phyloP scores from a whole-genome alignment of 2,113 vertebrate genomes.

The Maylandia zebra region DNA sequence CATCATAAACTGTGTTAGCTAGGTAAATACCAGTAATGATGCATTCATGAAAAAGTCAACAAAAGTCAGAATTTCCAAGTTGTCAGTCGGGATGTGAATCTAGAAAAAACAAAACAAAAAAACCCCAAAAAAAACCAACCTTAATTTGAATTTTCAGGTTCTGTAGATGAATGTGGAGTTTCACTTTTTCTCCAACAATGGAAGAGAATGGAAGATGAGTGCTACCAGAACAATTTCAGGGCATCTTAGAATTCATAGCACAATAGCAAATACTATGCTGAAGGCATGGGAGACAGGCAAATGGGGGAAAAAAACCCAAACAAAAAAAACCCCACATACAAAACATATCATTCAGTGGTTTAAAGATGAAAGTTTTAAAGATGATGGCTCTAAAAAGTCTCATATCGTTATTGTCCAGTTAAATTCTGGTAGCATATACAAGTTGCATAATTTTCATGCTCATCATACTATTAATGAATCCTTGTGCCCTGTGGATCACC shows the following conservation, averaged over 20 bases:
- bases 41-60: background rate
- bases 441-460: background rate
- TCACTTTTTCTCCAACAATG: background rate
- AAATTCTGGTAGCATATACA: background rate
- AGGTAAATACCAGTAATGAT: background rate
- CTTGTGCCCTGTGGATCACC: rapidly evolving
- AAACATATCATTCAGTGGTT: background rate
- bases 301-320: background rate
- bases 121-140: too few species aligned
- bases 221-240: background rate
- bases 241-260: background rate
- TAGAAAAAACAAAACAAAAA: background rate
- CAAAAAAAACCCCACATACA: rapidly evolving
- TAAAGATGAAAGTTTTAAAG: background rate
- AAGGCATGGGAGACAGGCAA: background rate
- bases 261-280: background rate
- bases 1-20: background rate
- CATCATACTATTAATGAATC: background rate
- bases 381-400: background rate
- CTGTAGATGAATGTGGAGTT: rapidly evolving
- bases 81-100: background rate
- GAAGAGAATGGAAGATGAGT: background rate
- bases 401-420: background rate
- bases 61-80: background rate
- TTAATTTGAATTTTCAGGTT: background rate